Base-by-base conservation (phyloP, 2,113 vertebrate species). In the Callaeas wilsoni region DNA sequence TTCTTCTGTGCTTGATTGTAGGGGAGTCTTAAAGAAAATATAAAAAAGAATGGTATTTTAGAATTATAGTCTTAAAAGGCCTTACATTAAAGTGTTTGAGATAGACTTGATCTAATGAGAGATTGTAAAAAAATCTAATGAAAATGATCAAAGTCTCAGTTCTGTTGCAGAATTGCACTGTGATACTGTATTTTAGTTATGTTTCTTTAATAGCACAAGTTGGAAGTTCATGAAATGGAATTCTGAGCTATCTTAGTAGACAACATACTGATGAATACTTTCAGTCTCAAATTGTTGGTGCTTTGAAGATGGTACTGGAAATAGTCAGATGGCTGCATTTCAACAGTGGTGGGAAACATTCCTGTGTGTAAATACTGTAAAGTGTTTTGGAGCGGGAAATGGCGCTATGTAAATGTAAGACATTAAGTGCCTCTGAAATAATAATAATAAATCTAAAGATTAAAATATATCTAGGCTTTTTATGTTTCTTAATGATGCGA, bases 351-450 rank as follows among this genome's bases (percentile, higher is more conserved):
- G 97, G 94, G 86, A 93, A 94, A 95, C 93, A 93, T 96, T 97
- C 94, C 91, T 93, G 95, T 97, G 67, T 96, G 95, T 95, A 95
- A 89, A 96, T 97, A 93, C 74, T 97, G 91, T 97, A 96, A 97
- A 97, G 91, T 85, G 71, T 57, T 94, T 88, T 83, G 81, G 63
- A 96, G 86, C 81, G 92, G 90, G 82, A 90, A 96, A 77, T 55
- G 94, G 91, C 94, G 79, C 96, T 96, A 89, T 95, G 85, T 95
- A 96, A 97, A 95, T 97, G 96, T 96, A 96, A 92, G 73, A 94
- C 89, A 94, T 96, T 90, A 97, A 97, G 95, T 97, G 97, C 97
- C 97, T 97, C 97, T 97, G 93, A 96, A 97, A 96, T 96, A 96
- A 97, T 96, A 97, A 84, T 52, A 70, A 81, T 37, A 74, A 97